phyloP scores from a whole-genome alignment of 2,113 vertebrate genomes.

The Alexandromys fortis region DNA sequence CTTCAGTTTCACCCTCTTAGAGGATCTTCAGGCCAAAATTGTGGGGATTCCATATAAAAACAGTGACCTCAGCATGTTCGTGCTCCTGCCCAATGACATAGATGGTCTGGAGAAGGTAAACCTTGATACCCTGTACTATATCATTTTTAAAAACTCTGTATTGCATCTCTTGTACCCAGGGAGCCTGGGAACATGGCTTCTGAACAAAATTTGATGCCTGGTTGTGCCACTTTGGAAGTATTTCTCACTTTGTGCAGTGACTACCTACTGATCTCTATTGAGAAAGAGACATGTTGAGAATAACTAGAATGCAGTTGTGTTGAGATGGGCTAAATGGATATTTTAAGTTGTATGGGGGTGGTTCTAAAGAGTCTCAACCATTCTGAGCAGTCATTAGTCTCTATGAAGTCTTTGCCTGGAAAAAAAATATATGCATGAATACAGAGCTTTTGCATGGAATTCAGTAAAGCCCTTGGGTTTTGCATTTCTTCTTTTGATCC shows the following conservation, averaged over 20 bases:
- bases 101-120: constrained; percentile 77
- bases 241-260: neutral
- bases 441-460: neutral
- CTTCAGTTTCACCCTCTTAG: constrained; percentile 78
- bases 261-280: too few species aligned
- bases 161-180: neutral
- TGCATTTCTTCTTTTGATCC: constrained; percentile 1
- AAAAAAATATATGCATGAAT: neutral
- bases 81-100: constrained; percentile 71
- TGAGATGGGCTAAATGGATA: neutral
- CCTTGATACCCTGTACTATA: neutral
- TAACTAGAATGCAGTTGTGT: neutral
- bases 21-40: constrained; percentile 84
- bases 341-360: neutral
- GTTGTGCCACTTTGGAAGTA: neutral
- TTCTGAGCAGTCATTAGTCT: neutral
- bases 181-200: neutral
- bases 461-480: neutral
- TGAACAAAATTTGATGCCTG: neutral
- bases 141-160: neutral
- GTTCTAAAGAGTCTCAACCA: neutral
- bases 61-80: constrained; percentile 67
- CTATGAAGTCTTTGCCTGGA: neutral
- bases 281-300: neutral
- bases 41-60: constrained; percentile 87